These are phyloP conservation scores for Prunella strophiata DNA, from an alignment of 2,797 vertebrate species.

Conservation along the genomic window DNA sequence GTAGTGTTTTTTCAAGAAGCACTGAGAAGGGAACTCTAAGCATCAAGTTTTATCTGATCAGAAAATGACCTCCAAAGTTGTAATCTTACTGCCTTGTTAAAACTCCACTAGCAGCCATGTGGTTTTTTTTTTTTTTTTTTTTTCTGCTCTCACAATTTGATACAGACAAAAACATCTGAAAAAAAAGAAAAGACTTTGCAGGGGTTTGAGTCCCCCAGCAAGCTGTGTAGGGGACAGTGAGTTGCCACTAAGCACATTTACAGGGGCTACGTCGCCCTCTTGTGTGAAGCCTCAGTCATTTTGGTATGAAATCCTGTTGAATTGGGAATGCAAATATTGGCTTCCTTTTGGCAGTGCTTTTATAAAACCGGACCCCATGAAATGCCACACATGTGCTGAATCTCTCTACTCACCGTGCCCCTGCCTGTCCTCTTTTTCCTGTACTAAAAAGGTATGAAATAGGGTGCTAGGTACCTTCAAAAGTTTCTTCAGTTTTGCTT, in stretches of 20 bases:
- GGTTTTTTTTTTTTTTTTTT: accelerated
- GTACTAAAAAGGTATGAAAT: neutral
- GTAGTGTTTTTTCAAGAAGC: neutral
- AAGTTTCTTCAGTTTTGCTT: neutral
- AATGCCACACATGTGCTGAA: accelerated
- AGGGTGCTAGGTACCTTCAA: neutral
- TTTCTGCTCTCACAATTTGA: neutral
- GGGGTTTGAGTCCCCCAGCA: accelerated
- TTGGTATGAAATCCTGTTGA: neutral
- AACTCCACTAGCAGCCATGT: neutral
- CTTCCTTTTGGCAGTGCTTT: neutral
- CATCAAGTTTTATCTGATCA: neutral
- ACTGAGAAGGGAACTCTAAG: neutral
- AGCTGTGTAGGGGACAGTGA: neutral
- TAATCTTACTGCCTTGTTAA: neutral
- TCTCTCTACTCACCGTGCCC: neutral
- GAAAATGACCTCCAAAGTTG: neutral
- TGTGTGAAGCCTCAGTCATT: constrained; percentile 50
- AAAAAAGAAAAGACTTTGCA: neutral
- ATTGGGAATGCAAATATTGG: neutral
- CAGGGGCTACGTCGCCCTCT: constrained; percentile 71
- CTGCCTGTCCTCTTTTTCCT: neutral
- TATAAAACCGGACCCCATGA: neutral
- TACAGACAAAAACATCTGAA: neutral
- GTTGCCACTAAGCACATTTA: neutral